Evolutionary conservation across 35 echinoderm and acorn worm genomes (phyloP), one percentile per base, ranked within the genome.

Genomic region (Apostichopus japonicus): DNA sequence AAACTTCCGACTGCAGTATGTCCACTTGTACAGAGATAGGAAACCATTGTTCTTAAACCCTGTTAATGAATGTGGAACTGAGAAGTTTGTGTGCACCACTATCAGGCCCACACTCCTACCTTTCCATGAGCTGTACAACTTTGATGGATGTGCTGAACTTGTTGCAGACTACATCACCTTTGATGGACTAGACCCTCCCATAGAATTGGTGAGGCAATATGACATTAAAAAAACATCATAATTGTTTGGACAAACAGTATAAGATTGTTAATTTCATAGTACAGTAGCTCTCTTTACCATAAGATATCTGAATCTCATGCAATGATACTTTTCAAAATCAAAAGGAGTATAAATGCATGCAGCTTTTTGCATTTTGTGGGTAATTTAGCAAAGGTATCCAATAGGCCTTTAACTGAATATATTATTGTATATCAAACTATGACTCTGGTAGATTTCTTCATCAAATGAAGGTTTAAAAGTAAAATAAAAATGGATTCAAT

Each of bases 51-150:
- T 99, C 24, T 79, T 99, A 19, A 91, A 87, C 63, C 63, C 63
- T 67, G 89, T 96, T 23, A 99, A 99, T 87, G 97, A 99, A 54
- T 96, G 97, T 77, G 84, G 92, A 10, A 92, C 93, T 19, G 97
- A 99, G 25, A 99, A 99, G 92, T 96, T 99, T 96, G 97, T 99
- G 1, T 95, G 97, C 58, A 96, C 97, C 27, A 95, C 97, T 63
- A 96, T 99, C 22, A 84, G 95, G 21, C 97, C 97, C 14, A 99
- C 97, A 0, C 84, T 94, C 19, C 84, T 96, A 5, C 97, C 95
- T 19, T 99, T 83, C 71, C 91, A 99, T 59, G 93, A 96, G 55
- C 87, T 99, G 8, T 96, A 96, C 72, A 90, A 95, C 63, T 99
- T 94, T 86, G 97, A 99, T 83, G 97, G 97, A 14, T 94, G 93